Conservation (phyloP, 2,113 vertebrate species). For the Onychostruthus taczanowskii region DNA sequence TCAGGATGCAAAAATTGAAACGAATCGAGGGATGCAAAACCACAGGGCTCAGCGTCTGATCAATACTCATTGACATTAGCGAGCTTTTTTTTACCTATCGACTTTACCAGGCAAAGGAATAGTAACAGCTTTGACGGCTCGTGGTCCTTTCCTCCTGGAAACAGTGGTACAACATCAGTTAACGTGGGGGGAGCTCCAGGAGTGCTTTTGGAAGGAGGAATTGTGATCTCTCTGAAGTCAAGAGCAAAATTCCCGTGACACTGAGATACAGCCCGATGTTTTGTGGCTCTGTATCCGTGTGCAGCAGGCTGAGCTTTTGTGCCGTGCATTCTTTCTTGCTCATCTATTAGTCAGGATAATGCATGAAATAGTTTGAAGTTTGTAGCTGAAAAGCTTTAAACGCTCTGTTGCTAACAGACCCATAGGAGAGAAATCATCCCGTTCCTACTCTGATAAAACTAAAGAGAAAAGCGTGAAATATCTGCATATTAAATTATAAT, state of each 20-base stretch:
- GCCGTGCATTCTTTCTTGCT: conserved; percentile 70
- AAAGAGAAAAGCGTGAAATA: conserved; percentile 4
- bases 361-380: conserved; percentile 55
- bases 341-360: conserved; percentile 39
- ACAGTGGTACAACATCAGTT: neutral
- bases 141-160: neutral
- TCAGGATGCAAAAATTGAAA: neutral
- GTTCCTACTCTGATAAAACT: neutral
- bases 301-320: conserved; percentile 7
- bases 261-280: neutral
- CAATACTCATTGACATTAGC: neutral
- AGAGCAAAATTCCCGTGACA: neutral
- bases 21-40: neutral
- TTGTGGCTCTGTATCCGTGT: neutral
- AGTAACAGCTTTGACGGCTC: neutral
- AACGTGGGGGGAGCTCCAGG: neutral
- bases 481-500: conserved; percentile 17
- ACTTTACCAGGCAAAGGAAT: neutral
- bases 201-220: neutral
- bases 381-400: conserved; percentile 45
- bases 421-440: neutral
- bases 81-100: neutral
- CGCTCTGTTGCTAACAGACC: conserved; percentile 32
- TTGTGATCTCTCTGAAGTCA: neutral
- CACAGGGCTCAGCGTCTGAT: neutral